A percentile compares a stretch with the other conserved stretches of the same genome.
phyloP scores from a whole-genome alignment of 2,113 vertebrate species.

The Pipra filicauda region DNA sequence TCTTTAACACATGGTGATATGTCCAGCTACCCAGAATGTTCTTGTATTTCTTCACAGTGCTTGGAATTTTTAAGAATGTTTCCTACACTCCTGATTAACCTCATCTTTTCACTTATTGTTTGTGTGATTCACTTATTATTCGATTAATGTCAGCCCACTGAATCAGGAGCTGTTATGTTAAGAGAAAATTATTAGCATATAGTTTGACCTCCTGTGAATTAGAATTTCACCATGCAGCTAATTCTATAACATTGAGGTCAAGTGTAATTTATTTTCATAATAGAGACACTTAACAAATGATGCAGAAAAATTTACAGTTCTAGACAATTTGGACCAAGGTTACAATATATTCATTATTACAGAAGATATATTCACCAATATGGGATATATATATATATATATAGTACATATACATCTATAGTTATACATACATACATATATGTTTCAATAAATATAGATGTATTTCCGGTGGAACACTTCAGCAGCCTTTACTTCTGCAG shows the following conservation, averaged over 20 bases:
- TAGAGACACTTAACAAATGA: background rate
- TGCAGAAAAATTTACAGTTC: background rate
- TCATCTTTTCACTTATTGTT: background rate
- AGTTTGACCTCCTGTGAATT: background rate
- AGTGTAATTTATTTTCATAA: background rate
- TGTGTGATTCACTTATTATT: background rate
- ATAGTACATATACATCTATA: background rate
- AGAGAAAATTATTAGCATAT: background rate
- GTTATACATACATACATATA: too few species aligned
- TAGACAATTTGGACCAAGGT: background rate
- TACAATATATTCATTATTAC: background rate
- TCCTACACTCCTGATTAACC: background rate
- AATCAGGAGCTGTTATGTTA: background rate
- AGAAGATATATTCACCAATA: background rate
- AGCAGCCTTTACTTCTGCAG: background rate
- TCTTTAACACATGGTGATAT: background rate
- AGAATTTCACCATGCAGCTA: background rate
- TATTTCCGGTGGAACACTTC: background rate
- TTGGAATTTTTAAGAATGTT: background rate
- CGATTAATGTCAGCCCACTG: background rate
- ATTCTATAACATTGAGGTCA: background rate
- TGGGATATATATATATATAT: background rate
- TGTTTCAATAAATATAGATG: background rate
- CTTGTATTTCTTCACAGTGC: background rate
- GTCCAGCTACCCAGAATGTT: background rate